Conservation (phyloP, 2,888 invertebrate genomes). For the Drosophila mimica region DNA sequence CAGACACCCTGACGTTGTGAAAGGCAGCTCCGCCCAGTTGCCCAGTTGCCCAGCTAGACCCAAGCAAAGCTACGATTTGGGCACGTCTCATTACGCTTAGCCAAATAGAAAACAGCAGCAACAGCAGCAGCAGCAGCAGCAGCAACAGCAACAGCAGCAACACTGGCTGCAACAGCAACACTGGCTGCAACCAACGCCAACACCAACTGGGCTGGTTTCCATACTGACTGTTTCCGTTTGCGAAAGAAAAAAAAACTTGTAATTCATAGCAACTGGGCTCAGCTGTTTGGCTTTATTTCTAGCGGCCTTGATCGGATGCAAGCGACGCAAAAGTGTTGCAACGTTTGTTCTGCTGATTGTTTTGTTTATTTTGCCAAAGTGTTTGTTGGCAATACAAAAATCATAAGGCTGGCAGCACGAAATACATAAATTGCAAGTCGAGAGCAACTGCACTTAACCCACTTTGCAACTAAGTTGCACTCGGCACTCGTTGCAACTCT, state of each 20-base stretch:
- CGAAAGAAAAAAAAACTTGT: conserved; percentile 23
- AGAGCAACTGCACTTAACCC: conserved; percentile 67
- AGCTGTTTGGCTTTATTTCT: conserved; percentile 13
- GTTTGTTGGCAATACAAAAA: conserved; percentile 54
- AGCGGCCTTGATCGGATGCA: conserved; percentile 65
- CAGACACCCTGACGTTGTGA: conserved; percentile 61
- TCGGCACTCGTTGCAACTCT: conserved; percentile 30
- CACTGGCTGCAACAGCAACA: conserved; percentile 12
- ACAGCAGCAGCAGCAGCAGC: accelerated
- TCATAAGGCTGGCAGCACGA: conserved; percentile 67
- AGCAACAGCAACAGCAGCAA: background rate
- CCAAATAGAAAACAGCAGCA: conserved; percentile 2
- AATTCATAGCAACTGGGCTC: conserved; percentile 69
- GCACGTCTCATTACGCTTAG: conserved; percentile 65
- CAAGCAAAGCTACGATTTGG: conserved; percentile 9
- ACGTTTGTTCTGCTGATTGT: conserved; percentile 74
- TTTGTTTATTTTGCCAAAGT: conserved; percentile 64
- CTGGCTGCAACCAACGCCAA: conserved; percentile 25
- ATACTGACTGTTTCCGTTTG: conserved; percentile 69
- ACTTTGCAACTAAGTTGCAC: conserved; percentile 45
- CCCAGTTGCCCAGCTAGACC: conserved; percentile 1
- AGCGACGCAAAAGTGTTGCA: conserved; percentile 65
- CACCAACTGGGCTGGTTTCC: conserved; percentile 49
- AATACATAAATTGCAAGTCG: conserved; percentile 56
- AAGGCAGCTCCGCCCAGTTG: conserved; percentile 46